These are phyloP conservation scores for Gallinago solitaria DNA, from an alignment of 2,797 vertebrate species.

Conservation along the genomic window DNA sequence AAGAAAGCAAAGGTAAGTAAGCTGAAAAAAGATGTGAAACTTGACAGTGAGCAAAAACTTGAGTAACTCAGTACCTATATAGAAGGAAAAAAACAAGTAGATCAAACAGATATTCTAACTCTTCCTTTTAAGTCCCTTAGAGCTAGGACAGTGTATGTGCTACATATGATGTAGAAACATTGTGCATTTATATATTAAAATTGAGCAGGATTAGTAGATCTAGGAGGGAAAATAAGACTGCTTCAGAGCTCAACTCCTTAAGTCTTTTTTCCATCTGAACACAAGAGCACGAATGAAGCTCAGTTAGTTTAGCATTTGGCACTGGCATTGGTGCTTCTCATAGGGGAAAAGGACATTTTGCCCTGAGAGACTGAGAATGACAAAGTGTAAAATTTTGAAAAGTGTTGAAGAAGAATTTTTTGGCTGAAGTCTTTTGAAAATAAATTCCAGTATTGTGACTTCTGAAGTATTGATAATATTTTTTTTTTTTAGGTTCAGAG, in stretches of 20 bases:
- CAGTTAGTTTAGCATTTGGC: background rate
- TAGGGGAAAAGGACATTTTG: background rate
- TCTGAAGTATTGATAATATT: background rate
- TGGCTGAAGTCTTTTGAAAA: background rate
- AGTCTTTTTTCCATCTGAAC: background rate
- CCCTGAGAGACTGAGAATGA: background rate
- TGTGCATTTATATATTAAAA: background rate
- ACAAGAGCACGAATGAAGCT: background rate
- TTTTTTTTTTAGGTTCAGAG: background rate
- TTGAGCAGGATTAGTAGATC: background rate
- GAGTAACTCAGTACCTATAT: background rate
- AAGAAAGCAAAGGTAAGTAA: background rate
- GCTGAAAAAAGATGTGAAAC: background rate
- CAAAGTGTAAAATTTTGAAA: background rate
- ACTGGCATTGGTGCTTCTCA: background rate
- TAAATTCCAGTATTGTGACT: background rate
- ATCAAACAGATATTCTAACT: background rate
- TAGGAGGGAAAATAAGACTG: background rate
- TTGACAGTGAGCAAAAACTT: background rate
- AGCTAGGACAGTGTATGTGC: background rate
- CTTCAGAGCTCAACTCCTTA: background rate
- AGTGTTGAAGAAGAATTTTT: background rate
- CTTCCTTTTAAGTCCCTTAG: background rate
- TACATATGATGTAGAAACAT: background rate
- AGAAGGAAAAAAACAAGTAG: background rate